These are phyloP conservation scores for Oreochromis spilurus DNA, from an alignment of 2,113 vertebrate genomes.

Conservation along the genomic window DNA sequence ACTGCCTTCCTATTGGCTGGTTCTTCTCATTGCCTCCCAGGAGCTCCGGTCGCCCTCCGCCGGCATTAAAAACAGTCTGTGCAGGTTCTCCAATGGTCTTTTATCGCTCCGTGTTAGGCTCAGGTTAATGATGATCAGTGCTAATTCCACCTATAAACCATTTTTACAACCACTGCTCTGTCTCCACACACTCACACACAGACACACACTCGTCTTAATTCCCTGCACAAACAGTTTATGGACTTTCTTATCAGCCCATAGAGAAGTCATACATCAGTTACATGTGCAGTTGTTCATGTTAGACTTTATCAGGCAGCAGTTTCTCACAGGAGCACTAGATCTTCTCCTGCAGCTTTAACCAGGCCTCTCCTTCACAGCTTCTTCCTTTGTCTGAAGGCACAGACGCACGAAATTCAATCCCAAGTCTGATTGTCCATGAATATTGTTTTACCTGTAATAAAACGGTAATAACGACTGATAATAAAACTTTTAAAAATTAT, in stretches of 20 bases:
- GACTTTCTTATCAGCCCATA: background rate
- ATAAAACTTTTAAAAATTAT: background rate
- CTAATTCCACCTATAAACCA: slow-evolving; percentile 46
- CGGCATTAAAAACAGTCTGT: background rate
- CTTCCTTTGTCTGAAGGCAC: background rate
- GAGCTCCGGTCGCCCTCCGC: background rate
- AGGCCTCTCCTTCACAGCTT: background rate
- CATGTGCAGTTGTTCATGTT: background rate
- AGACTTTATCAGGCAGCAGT: background rate
- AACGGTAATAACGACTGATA: background rate
- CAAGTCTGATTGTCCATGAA: background rate
- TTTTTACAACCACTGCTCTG: slow-evolving; percentile 36
- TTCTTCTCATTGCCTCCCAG: background rate
- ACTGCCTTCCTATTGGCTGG: background rate
- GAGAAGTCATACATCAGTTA: background rate
- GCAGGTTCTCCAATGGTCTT: background rate
- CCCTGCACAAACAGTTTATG: slow-evolving; percentile 25
- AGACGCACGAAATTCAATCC: background rate
- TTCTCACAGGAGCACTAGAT: background rate
- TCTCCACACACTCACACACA: background rate
- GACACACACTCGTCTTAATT: background rate
- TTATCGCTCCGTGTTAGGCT: background rate
- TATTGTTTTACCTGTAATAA: background rate
- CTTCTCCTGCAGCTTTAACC: background rate
- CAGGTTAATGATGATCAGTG: slow-evolving; percentile 36